Evolutionary conservation across 2,113 vertebrate species (phyloP).

Genomic region (Archilochus colubris): DNA sequence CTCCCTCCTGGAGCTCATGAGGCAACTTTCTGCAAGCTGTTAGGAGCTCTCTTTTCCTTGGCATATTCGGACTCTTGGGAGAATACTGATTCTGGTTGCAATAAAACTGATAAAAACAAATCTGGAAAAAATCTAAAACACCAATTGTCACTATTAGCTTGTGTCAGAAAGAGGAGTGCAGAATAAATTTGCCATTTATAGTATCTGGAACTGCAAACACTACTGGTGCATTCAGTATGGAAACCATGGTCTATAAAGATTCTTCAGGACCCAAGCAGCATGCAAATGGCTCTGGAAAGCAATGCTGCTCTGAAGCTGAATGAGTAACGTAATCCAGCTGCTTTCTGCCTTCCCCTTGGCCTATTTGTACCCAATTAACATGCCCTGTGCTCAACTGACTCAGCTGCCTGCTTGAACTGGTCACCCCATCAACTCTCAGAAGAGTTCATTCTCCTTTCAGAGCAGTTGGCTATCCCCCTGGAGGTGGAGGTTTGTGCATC

Average conservation of each 20-base stretch:
- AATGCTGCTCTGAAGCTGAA: background rate
- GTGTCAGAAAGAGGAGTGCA: background rate
- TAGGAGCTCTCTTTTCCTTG: background rate
- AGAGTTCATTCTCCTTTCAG: background rate
- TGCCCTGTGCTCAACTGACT: rapidly evolving
- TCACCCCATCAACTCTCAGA: rapidly evolving
- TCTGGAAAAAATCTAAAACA: background rate
- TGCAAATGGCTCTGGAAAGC: background rate
- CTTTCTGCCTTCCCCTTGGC: background rate
- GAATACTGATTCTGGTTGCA: background rate
- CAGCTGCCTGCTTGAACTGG: rapidly evolving
- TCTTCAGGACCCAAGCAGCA: background rate
- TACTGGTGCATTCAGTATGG: background rate
- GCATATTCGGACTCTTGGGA: background rate
- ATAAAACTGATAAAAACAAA: background rate
- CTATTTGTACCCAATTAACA: background rate
- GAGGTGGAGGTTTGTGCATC: background rate
- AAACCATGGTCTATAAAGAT: background rate
- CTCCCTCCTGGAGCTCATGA: background rate
- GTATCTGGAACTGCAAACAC: background rate
- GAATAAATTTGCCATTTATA: background rate
- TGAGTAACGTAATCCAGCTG: background rate
- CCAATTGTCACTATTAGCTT: background rate
- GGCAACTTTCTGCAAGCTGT: background rate
- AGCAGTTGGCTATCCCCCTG: background rate